Percentiles rank a stretch among this genome's conserved stretches.
phyloP scores from a whole-genome alignment of 2,888 invertebrate genomes.

The Mimas tiliae region DNA sequence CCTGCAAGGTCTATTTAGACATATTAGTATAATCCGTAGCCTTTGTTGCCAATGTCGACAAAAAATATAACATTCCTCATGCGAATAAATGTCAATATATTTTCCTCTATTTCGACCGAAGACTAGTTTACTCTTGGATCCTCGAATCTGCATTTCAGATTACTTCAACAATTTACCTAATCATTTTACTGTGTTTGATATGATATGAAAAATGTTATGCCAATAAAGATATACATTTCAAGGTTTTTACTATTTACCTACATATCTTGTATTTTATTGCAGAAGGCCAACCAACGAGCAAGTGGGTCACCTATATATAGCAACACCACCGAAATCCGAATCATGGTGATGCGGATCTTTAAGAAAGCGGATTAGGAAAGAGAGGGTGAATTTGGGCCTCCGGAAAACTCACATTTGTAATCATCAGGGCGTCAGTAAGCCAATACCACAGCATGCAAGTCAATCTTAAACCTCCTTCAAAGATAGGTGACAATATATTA shows the following conservation, averaged over 20 bases:
- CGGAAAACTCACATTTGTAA: too few species aligned
- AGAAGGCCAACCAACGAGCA: neutral
- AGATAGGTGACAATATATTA: neutral
- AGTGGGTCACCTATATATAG: neutral
- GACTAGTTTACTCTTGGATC: neutral
- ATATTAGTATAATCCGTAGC: neutral
- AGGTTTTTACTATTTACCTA: neutral
- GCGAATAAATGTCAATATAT: neutral
- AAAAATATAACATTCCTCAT: neutral
- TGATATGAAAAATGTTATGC: constrained; percentile 4
- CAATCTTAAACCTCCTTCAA: too few species aligned
- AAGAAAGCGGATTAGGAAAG: neutral
- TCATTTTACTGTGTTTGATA: neutral
- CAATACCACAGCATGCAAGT: too few species aligned
- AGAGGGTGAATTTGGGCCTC: too few species aligned
- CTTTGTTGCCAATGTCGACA: neutral
- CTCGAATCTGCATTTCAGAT: neutral
- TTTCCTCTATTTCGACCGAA: constrained; percentile 4
- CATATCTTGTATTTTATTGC: neutral
- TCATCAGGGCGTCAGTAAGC: too few species aligned
- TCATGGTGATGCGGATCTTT: neutral
- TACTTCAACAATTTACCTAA: constrained; percentile 22
- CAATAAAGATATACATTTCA: constrained; percentile 8
- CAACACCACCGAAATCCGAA: neutral
- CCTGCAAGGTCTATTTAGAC: neutral